Percentiles rank a stretch among this genome's conserved stretches.
Conservation (phyloP, 2,797 vertebrate species). For the Chelmon rostratus region DNA sequence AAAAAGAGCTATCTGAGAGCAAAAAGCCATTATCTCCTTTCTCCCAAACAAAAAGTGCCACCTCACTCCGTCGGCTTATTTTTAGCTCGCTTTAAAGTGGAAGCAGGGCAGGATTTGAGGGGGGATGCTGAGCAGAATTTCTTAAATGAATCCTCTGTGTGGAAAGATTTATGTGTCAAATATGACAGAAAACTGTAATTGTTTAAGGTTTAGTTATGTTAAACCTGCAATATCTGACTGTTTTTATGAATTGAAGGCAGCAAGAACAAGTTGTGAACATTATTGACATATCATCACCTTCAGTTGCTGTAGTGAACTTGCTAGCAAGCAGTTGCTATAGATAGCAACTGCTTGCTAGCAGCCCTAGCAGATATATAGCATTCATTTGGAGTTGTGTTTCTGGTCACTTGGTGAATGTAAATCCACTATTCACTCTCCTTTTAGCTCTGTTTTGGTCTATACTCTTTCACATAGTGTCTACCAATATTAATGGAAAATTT, state of each 20-base stretch:
- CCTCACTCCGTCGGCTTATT: conserved; percentile 54
- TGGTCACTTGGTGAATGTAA: background rate
- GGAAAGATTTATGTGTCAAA: background rate
- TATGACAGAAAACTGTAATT: background rate
- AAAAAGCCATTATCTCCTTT: conserved; percentile 68
- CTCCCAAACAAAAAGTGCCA: conserved; percentile 41
- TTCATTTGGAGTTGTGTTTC: background rate
- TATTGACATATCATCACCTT: background rate
- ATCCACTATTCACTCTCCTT: background rate
- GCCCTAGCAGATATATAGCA: background rate
- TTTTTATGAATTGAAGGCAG: too few species aligned
- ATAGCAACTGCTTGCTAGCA: background rate
- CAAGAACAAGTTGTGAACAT: background rate
- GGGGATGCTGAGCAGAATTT: conserved; percentile 16
- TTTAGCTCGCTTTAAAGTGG: conserved; percentile 47
- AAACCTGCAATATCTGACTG: background rate
- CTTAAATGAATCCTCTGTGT: background rate
- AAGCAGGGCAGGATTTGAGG: conserved; percentile 13
- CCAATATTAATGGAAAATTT: background rate
- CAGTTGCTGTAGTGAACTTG: background rate
- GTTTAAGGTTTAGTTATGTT: background rate
- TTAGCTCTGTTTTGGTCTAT: conserved; percentile 1
- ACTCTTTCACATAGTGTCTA: background rate
- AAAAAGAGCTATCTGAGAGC: conserved; percentile 57
- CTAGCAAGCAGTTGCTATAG: background rate